Percentiles rank a stretch among this genome's conserved stretches.
These are phyloP conservation scores for Tiliacea aurago DNA, from an alignment of 2,888 invertebrate genomes.

Conservation along the genomic window DNA sequence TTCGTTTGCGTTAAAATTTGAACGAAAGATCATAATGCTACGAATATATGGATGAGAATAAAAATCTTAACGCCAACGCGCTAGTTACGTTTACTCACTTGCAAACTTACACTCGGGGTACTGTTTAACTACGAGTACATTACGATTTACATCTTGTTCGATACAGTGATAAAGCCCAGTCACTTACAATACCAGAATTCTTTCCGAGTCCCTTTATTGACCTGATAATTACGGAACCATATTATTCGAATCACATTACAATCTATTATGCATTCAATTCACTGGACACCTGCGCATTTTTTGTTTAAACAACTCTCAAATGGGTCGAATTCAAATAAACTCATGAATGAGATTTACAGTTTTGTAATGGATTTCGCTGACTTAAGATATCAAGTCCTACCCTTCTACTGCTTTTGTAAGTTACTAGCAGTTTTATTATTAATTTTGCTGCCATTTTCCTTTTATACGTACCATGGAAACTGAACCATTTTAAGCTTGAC, in stretches of 20 bases:
- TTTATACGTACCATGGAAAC: background rate
- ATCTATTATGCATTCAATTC: too few relatives aligned
- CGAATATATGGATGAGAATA: too few relatives aligned
- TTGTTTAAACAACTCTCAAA: background rate
- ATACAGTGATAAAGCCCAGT: background rate
- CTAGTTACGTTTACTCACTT: too few relatives aligned
- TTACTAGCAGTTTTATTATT: background rate
- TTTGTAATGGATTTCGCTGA: background rate
- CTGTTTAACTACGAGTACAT: background rate
- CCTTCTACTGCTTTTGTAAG: background rate
- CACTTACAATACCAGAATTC: background rate
- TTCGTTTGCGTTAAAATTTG: too few relatives aligned
- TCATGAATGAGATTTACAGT: background rate
- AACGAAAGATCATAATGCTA: too few relatives aligned
- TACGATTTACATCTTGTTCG: background rate
- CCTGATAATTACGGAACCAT: background rate
- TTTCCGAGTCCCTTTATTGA: background rate
- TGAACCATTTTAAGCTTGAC: background rate
- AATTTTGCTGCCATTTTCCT: background rate
- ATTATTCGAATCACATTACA: background rate
- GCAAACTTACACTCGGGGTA: too few relatives aligned
- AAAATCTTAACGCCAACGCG: too few relatives aligned
- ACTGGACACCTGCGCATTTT: background rate
- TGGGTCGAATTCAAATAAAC: background rate
- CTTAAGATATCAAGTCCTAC: too few relatives aligned